These are phyloP conservation scores for Phoeniculus purpureus DNA, from an alignment of 2,797 vertebrate species.

Conservation along the genomic window DNA sequence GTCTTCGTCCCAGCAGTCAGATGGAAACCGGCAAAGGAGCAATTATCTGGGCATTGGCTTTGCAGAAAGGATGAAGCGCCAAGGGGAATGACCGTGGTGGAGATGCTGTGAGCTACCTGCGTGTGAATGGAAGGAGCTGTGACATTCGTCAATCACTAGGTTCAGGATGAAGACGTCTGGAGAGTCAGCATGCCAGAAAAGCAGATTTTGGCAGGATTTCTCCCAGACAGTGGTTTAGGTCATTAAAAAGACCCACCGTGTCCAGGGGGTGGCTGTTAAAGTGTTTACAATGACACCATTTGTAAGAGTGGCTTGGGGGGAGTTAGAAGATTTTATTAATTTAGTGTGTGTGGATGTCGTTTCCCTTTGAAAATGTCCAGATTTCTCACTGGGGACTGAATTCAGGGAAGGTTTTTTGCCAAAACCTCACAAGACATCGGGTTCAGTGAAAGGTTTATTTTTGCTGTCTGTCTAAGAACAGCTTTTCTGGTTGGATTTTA, in stretches of 20 bases:
- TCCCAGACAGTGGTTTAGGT: neutral
- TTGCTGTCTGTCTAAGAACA: slow-evolving; percentile 15
- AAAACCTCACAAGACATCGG: neutral
- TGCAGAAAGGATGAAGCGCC: neutral
- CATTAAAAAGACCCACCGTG: neutral
- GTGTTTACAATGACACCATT: neutral
- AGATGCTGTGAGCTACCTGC: neutral
- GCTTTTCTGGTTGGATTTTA: slow-evolving; percentile 12
- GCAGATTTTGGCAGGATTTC: neutral
- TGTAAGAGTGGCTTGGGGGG: neutral
- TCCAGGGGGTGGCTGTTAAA: neutral
- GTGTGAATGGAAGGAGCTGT: neutral
- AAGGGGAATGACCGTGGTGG: accelerated
- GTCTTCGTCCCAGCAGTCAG: neutral
- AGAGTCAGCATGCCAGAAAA: neutral
- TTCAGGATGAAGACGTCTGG: too few species aligned
- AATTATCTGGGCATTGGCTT: neutral
- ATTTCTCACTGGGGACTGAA: neutral
- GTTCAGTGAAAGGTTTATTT: neutral
- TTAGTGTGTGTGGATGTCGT: neutral
- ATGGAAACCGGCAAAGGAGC: neutral
- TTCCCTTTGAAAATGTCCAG: neutral
- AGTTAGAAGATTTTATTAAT: neutral
- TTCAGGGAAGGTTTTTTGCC: neutral
- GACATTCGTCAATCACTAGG: neutral